These are phyloP conservation scores for Elaphurus davidianus DNA, from an alignment of 2,113 vertebrate genomes.

Conservation along the genomic window DNA sequence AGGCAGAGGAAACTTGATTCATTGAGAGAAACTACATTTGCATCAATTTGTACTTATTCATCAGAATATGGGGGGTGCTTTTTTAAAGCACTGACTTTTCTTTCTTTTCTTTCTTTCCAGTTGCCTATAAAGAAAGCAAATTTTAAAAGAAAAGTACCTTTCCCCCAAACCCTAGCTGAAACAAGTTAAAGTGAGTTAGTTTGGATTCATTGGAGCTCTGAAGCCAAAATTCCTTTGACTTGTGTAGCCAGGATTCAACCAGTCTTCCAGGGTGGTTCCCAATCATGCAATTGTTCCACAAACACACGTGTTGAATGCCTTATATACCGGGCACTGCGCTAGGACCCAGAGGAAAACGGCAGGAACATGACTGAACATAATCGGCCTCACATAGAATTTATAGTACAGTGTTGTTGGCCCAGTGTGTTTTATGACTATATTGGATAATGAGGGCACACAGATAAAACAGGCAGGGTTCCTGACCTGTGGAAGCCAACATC, in stretches of 20 bases:
- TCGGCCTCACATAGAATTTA: not conserved
- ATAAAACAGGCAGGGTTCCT: not conserved
- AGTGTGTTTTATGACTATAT: not conserved
- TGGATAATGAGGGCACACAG: not conserved
- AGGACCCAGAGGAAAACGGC: not conserved
- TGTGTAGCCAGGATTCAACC: not conserved
- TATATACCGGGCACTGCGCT: not conserved
- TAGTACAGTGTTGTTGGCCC: not conserved
- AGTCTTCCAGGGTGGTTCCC: not conserved
- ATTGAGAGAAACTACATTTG: not conserved
- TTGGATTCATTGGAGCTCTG: not conserved
- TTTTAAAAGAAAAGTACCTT: not conserved
- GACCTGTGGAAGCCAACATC: not conserved
- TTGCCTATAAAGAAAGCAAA: constrained; percentile 9
- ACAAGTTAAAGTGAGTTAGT: not conserved
- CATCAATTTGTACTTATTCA: not conserved
- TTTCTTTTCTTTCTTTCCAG: not conserved
- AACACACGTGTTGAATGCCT: not conserved
- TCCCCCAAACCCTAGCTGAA: not conserved
- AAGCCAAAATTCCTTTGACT: constrained; percentile 4
- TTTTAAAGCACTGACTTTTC: not conserved
- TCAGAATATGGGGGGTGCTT: not conserved
- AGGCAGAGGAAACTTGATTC: not conserved
- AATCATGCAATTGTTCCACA: not conserved
- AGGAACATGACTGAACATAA: not conserved